Evolutionary conservation across 2,113 vertebrate species (phyloP).

Genomic region (Scatophagus argus): DNA sequence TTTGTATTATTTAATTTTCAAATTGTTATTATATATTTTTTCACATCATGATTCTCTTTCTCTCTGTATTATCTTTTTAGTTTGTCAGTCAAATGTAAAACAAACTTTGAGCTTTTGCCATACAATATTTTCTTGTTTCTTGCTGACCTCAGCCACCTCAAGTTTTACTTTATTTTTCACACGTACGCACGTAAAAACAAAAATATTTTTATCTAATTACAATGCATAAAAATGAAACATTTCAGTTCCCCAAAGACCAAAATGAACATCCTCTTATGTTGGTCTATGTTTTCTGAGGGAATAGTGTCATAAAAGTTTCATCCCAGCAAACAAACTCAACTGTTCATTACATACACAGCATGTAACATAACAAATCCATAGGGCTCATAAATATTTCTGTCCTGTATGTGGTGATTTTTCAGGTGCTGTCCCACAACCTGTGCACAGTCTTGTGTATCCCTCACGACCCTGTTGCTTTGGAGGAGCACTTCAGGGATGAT

Average conservation of each 20-base stretch:
- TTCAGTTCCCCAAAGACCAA: constrained; percentile 19
- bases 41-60: not conserved
- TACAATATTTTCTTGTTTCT: not conserved
- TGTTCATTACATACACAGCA: not conserved
- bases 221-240: not conserved
- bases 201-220: not conserved
- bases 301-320: not conserved
- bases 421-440: constrained; percentile 97
- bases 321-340: not conserved
- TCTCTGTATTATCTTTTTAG: not conserved
- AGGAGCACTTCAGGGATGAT: constrained; percentile 96
- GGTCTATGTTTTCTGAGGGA: not conserved
- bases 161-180: too few species aligned
- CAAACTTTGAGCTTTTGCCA: not conserved
- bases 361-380: too few species aligned
- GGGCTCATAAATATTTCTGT: not conserved
- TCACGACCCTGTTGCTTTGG: constrained; percentile 94
- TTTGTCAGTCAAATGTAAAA: not conserved
- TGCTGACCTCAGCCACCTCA: not conserved
- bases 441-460: constrained; percentile 94
- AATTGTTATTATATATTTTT: not conserved
- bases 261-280: not conserved
- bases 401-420: constrained; percentile 17
- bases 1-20: not conserved
- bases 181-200: not conserved